A percentile compares a stretch with the other conserved stretches of the same genome.
These are phyloP conservation scores for Uromys caudimaculatus DNA, from an alignment of 2,797 vertebrate genomes.

Conservation along the genomic window DNA sequence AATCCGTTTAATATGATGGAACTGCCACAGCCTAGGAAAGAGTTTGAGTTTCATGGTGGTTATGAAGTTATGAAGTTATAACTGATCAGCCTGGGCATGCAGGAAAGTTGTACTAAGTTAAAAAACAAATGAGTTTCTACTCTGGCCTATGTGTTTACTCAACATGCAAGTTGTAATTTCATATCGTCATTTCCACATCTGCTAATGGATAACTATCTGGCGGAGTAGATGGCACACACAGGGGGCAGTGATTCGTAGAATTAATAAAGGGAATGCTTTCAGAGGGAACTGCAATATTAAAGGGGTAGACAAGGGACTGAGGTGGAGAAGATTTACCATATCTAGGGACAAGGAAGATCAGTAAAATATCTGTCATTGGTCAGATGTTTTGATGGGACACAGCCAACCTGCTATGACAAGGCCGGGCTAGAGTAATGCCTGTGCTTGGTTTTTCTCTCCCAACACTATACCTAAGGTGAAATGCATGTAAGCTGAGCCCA, in stretches of 20 bases:
- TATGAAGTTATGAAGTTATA: conserved; percentile 29
- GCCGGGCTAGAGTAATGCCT: background rate
- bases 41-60: background rate
- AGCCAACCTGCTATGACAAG: background rate
- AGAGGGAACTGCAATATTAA: background rate
- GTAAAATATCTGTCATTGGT: background rate
- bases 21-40: background rate
- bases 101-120: background rate
- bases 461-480: background rate
- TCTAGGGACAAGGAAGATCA: background rate
- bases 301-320: background rate
- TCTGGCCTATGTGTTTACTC: conserved; percentile 6
- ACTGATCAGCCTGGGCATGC: conserved; percentile 30
- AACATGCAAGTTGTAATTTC: background rate
- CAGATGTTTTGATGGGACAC: background rate
- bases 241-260: background rate
- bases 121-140: conserved; percentile 7
- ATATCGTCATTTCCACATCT: background rate
- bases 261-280: background rate
- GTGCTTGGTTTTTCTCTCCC: background rate
- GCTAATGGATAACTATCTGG: background rate
- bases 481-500: background rate
- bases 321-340: background rate
- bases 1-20: background rate
- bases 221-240: background rate